phyloP scores from a whole-genome alignment of 2,113 vertebrate genomes.

The Carassius auratus region DNA sequence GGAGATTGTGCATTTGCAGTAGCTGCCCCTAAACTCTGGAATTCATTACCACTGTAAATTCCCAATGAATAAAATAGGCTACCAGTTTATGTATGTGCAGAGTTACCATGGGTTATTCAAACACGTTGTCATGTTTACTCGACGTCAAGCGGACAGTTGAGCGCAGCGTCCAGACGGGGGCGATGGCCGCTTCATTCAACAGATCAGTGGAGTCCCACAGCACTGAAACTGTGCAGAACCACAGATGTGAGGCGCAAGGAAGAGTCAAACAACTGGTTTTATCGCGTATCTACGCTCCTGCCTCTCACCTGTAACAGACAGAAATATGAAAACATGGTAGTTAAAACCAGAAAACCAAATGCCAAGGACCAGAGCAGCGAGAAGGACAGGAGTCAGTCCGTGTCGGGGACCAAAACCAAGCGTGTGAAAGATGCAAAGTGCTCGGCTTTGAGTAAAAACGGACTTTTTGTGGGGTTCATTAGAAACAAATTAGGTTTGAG shows the following conservation, averaged over 20 bases:
- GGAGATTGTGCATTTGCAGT: no score
- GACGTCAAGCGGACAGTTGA: constrained; percentile 11
- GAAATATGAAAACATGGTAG: constrained; percentile 67
- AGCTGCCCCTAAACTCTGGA: no score
- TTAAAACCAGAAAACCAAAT: constrained; percentile 69
- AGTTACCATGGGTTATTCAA: constrained; percentile 48
- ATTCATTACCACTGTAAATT: no score
- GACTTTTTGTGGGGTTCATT: constrained; percentile 57
- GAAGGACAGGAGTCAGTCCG: constrained; percentile 67
- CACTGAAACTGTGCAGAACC: not conserved
- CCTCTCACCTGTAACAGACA: constrained; percentile 3
- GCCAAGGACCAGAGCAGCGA: constrained; percentile 67
- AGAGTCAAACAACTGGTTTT: not conserved
- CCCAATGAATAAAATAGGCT: no score
- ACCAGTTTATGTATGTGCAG: not conserved
- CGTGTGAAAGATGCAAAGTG: constrained; percentile 72
- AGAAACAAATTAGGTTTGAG: constrained; percentile 67
- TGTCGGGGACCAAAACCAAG: constrained; percentile 66
- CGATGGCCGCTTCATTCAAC: constrained; percentile 42
- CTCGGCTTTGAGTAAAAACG: constrained; percentile 52
- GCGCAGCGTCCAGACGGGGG: constrained; percentile 49
- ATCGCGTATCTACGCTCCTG: not conserved
- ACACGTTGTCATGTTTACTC: no score
- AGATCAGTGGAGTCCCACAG: constrained; percentile 7
- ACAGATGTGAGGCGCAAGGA: not conserved